Percentiles rank a stretch among this genome's conserved stretches.
Conservation (phyloP, 35 echinoderm and acorn worm species). For the Ophioderma brevispina region DNA sequence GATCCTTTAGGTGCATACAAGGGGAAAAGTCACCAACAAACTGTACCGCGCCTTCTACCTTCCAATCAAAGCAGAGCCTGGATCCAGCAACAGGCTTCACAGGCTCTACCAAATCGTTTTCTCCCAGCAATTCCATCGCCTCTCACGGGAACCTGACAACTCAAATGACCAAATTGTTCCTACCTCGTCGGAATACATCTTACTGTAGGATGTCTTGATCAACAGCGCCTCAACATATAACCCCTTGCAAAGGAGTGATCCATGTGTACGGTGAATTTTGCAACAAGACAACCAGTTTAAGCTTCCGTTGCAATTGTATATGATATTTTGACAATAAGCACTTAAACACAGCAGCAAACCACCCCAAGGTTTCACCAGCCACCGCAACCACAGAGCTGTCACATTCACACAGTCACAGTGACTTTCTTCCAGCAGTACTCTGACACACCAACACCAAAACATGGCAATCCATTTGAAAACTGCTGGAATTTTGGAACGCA, state of each 20-base stretch:
- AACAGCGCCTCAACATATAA: neutral
- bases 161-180: too few relatives aligned
- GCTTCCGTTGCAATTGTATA: neutral
- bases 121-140: constrained; percentile 3
- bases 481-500: neutral
- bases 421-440: neutral
- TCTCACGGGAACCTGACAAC: too few relatives aligned
- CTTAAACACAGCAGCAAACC: neutral
- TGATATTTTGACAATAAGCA: neutral
- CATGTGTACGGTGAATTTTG: neutral
- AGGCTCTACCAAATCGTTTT: neutral
- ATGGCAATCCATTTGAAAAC: neutral
- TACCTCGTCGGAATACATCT: too few relatives aligned
- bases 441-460: neutral
- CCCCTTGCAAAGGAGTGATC: neutral
- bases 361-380: neutral
- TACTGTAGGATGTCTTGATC: neutral
- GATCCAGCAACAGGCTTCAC: neutral
- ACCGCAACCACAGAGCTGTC: neutral
- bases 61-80: too few relatives aligned
- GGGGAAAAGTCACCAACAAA: too few relatives aligned
- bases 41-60: too few relatives aligned
- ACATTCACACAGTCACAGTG: neutral
- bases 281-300: too few relatives aligned
- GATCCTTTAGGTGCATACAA: too few relatives aligned